These are phyloP conservation scores for Percopsis omiscomaycus DNA, from an alignment of 2,797 vertebrate species.

Conservation along the genomic window DNA sequence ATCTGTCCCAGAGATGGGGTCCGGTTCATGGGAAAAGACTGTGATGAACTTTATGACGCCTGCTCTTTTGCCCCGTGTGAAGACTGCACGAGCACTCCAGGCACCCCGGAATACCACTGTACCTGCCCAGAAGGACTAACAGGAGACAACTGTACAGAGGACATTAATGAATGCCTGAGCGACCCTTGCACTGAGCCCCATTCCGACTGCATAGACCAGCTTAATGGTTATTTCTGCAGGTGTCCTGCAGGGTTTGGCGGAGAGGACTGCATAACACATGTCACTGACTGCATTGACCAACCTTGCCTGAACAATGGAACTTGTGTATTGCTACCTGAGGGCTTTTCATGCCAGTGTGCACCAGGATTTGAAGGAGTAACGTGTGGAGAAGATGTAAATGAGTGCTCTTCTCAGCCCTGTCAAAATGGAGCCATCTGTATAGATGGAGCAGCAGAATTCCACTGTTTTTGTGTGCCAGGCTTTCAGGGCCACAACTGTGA, in stretches of 20 bases:
- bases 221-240: constrained; percentile 75
- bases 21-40: constrained; percentile 79
- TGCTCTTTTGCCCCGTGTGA: constrained; percentile 74
- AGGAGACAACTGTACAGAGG: constrained; percentile 69
- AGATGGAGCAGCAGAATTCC: constrained; percentile 73
- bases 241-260: constrained; percentile 73
- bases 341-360: constrained; percentile 76
- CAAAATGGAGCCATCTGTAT: constrained; percentile 91
- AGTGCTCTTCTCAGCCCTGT: constrained; percentile 85
- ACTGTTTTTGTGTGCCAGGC: constrained; percentile 94
- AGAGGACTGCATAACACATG: constrained; percentile 66
- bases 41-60: constrained; percentile 78
- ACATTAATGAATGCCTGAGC: constrained; percentile 74
- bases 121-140: constrained; percentile 70
- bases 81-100: constrained; percentile 67
- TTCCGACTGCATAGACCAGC: constrained; percentile 72
- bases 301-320: constrained; percentile 83
- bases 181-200: constrained; percentile 74
- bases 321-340: constrained; percentile 62
- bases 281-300: constrained; percentile 75
- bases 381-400: constrained; percentile 79
- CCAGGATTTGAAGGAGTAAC: constrained; percentile 75
- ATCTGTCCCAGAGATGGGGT: constrained; percentile 72
- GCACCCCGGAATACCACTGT: constrained; percentile 72
- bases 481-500: constrained; percentile 92